Evolutionary conservation across 2,888 invertebrate genomes (phyloP).

Genomic region (Pseudeuparius sepicola): DNA sequence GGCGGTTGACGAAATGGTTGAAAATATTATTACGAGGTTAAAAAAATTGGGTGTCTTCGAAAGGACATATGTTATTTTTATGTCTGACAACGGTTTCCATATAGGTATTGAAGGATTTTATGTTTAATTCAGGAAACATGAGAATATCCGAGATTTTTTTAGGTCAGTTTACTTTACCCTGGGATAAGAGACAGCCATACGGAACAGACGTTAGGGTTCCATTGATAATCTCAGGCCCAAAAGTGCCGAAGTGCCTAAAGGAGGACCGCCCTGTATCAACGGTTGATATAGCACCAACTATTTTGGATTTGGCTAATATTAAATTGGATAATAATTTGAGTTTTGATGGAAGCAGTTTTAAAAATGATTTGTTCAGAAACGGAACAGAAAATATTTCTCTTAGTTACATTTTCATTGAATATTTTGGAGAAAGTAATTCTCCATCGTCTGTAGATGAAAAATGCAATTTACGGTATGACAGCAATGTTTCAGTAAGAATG

Average conservation of each 20-base stretch:
- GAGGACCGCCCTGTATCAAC: slow-evolving; percentile 53
- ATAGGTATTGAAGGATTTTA: slow-evolving; percentile 48
- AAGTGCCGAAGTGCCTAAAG: slow-evolving; percentile 41
- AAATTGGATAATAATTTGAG: slow-evolving; percentile 28
- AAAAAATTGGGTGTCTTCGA: slow-evolving; percentile 46
- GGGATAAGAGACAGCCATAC: slow-evolving; percentile 85
- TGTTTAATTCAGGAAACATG: not conserved
- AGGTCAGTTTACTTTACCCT: slow-evolving; percentile 83
- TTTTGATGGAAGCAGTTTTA: slow-evolving; percentile 28
- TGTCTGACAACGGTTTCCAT: slow-evolving; percentile 89
- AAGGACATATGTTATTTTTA: slow-evolving; percentile 72
- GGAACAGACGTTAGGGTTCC: slow-evolving; percentile 84
- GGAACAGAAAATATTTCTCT: slow-evolving; percentile 26
- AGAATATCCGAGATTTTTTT: slow-evolving; percentile 17
- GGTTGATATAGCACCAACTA: slow-evolving; percentile 79
- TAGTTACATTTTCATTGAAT: slow-evolving; percentile 67
- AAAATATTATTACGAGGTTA: slow-evolving; percentile 49
- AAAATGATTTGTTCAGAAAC: slow-evolving; percentile 25
- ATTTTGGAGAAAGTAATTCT: slow-evolving; percentile 64
- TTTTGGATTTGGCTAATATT: slow-evolving; percentile 60
- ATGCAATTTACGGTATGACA: slow-evolving; percentile 55
- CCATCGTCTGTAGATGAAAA: slow-evolving; percentile 45
- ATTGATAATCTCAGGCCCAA: slow-evolving; percentile 69
- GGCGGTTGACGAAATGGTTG: slow-evolving; percentile 80
- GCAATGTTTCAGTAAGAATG: slow-evolving; percentile 50